Evolutionary conservation across 1,140 invertebrate species (phyloP).

Genomic region (Bombus breviceps): DNA sequence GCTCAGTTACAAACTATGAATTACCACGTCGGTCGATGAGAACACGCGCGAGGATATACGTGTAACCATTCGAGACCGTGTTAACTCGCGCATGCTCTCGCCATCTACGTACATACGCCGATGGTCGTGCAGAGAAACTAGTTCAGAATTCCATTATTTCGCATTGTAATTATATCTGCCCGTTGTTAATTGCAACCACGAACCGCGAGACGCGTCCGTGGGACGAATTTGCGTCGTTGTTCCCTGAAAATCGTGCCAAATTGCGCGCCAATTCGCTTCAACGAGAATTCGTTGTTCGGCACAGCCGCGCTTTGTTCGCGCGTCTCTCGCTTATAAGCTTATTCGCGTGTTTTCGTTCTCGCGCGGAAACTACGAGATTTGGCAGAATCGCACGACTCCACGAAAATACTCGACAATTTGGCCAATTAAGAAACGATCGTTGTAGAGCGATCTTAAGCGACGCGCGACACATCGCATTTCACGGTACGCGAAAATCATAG

Average conservation of each 20-base stretch:
- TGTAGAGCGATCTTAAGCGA: accelerated
- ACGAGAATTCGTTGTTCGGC: no score
- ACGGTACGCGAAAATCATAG: no score
- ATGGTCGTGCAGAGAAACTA: background rate
- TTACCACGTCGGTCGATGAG: background rate
- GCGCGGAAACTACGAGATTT: no score
- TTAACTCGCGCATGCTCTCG: background rate
- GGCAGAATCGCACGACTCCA: no score
- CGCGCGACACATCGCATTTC: no score
- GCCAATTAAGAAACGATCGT: no score
- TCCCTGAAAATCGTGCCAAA: background rate
- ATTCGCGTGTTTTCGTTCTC: background rate
- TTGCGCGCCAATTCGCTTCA: background rate
- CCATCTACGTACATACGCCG: no score
- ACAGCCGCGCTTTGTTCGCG: no score
- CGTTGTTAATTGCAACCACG: conserved; percentile 13
- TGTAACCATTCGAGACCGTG: background rate
- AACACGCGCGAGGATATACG: background rate
- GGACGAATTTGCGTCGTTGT: background rate
- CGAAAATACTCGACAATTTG: no score
- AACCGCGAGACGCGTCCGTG: background rate
- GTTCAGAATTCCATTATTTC: conserved; percentile 32
- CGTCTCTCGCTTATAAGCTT: background rate
- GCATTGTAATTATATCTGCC: conserved; percentile 6
- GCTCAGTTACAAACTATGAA: conserved; percentile 11